Evolutionary conservation across 2,797 vertebrate species (phyloP), one percentile per base, ranked within the genome.

Genomic region (Eleutherodactylus coqui): DNA sequence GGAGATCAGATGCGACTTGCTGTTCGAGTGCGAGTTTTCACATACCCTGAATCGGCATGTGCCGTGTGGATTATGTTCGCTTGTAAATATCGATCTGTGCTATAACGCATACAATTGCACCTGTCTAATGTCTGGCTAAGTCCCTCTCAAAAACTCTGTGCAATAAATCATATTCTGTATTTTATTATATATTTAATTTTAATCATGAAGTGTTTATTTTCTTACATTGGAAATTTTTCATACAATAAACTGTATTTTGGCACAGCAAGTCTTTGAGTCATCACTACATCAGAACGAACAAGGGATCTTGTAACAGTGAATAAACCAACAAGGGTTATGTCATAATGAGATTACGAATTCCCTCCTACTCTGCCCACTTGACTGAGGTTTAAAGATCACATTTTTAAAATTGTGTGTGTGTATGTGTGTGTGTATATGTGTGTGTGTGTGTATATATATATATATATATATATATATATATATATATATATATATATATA

Each of bases 61-160:
- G 98, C 97, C 21, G 96, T 99, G 88, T 99, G 98, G 98, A 94
- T 99, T 90, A 99, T 99, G 98, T 97, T 99, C 92, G 97, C 98
- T 85, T 99, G 97, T 95, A 99, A 98, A 95, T 99, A 99, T 88
- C 96, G 96, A 78, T 99, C 95, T 0, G 95, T 99, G 13, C 95
- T 98, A 86, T 99, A 93, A 97, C 73, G 29, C 16, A 75, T 49
- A 43, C 19, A 13, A 34, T 32, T 67, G 70, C 14, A 58, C 4
- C 24, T 27, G 3, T 19, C 62, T 24, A 64, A 10, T 64, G 27
- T 34, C 17, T 14, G 5, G 5, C 4, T 34, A 17, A 34, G 7
- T 16, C 17, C 4, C 24, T 17, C 21, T n/a, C 24, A 41, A 36
- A 27, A 49, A 8, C 41, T 41, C 38, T 19, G 27, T 43, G 16